Percentiles rank a stretch among this genome's conserved stretches.
phyloP scores from a whole-genome alignment of 2,888 invertebrate species.

The Pristionchus fissidentatus region DNA sequence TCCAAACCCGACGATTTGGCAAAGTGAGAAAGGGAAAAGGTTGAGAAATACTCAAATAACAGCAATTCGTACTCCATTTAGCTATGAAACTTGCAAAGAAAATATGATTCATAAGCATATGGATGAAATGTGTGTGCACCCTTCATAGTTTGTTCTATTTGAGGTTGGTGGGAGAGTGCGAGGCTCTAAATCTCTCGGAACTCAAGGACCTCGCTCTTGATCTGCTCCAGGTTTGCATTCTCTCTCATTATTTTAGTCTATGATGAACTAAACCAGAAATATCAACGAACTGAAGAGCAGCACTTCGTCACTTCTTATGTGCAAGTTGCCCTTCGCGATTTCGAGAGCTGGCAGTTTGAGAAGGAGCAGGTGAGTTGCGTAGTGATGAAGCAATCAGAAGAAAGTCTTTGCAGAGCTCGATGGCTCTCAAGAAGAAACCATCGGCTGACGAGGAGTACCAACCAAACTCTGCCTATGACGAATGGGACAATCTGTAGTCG shows the following conservation, averaged over 20 bases:
- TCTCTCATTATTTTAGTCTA: background rate
- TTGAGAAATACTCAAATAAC: too few relatives aligned
- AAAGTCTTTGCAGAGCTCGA: constrained; percentile 58
- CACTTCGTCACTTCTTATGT: constrained; percentile 72
- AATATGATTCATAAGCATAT: background rate
- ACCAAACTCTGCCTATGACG: constrained; percentile 69
- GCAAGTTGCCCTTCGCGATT: constrained; percentile 72
- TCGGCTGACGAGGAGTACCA: constrained; percentile 63
- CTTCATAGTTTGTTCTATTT: too few relatives aligned
- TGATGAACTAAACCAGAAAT: constrained; percentile 27
- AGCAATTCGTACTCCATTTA: too few relatives aligned
- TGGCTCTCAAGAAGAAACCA: constrained; percentile 67
- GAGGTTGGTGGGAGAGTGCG: constrained; percentile 74
- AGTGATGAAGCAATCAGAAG: background rate
- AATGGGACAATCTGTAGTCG: constrained; percentile 70
- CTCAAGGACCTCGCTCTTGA: constrained; percentile 73
- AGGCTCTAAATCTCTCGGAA: constrained; percentile 73
- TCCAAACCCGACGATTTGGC: constrained; percentile 75
- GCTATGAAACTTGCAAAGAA: too few relatives aligned
- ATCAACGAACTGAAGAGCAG: constrained; percentile 67
- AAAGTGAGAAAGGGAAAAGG: constrained; percentile 67
- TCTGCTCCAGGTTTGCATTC: constrained; percentile 59
- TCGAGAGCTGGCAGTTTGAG: constrained; percentile 74
- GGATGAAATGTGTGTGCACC: background rate
- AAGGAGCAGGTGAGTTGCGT: constrained; percentile 63